phyloP scores from a whole-genome alignment of 2,113 vertebrate species.

The Lagopus leucura region DNA sequence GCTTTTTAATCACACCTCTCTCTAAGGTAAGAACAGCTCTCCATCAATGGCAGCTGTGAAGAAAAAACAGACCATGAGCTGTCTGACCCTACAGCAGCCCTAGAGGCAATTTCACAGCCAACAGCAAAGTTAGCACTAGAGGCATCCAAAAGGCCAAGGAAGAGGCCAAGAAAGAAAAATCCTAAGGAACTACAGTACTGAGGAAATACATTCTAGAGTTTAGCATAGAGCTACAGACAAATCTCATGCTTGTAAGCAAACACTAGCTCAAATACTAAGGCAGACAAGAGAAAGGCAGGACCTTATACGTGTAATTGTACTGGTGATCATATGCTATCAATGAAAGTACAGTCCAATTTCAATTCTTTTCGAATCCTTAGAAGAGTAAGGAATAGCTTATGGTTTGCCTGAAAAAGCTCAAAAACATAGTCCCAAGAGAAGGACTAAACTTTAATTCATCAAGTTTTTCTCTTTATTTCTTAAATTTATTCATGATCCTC shows the following conservation, averaged over 20 bases:
- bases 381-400: constrained; percentile 3
- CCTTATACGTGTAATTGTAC: not conserved
- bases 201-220: constrained; percentile 63
- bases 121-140: constrained; percentile 63
- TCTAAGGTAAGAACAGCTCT: constrained; percentile 53
- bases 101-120: constrained; percentile 63
- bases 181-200: not conserved
- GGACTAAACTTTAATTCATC: not conserved
- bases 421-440: not conserved
- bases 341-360: constrained; percentile 2
- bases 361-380: constrained; percentile 1
- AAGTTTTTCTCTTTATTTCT: not conserved
- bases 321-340: not conserved
- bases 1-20: constrained; percentile 61
- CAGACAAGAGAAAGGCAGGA: constrained; percentile 28
- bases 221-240: constrained; percentile 41
- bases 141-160: constrained; percentile 29
- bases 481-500: not conserved
- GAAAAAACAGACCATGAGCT: constrained; percentile 56
- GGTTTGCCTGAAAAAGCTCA: not conserved
- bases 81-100: constrained; percentile 70
- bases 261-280: constrained; percentile 28
- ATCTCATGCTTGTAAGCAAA: not conserved
- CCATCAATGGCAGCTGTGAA: constrained; percentile 64
- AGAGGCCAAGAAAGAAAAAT: constrained; percentile 19